Conservation (phyloP, 30 jellyfish, hydroid and myxozoan genomes). For the Cassiopea xamachana region DNA sequence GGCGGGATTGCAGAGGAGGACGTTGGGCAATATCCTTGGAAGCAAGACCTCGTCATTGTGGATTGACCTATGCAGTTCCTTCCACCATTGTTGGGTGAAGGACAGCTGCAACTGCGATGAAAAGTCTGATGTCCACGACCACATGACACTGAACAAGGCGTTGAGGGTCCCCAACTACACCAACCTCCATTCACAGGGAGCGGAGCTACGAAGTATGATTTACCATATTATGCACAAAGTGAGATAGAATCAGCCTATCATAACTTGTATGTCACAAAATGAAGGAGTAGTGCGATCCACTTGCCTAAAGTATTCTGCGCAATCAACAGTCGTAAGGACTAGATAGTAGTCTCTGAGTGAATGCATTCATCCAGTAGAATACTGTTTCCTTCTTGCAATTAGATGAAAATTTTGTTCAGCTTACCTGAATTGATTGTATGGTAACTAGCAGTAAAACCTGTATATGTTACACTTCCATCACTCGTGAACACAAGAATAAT, state of each 20-base stretch:
- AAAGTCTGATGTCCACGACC: not conserved
- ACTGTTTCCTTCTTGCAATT: too few relatives aligned
- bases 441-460: not conserved
- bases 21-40: conserved; percentile 28
- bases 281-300: too few relatives aligned
- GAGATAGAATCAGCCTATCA: not conserved
- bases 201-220: not conserved
- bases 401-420: not conserved
- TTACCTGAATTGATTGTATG: not conserved
- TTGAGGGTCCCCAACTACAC: conserved; percentile 11
- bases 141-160: conserved; percentile 43
- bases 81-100: conserved; percentile 25
- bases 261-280: too few relatives aligned
- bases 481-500: not conserved
- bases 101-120: conserved; percentile 15
- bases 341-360: too few relatives aligned
- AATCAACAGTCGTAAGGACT: too few relatives aligned
- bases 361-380: too few relatives aligned
- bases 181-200: conserved; percentile 30
- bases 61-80: conserved; percentile 27
- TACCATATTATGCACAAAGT: not conserved
- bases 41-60: not conserved
- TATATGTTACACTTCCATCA: not conserved
- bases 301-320: too few relatives aligned
- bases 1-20: not conserved